Evolutionary conservation across 2,113 vertebrate species (phyloP), one percentile per base, ranked within the genome.

Genomic region (Chlamydotis undulata): DNA sequence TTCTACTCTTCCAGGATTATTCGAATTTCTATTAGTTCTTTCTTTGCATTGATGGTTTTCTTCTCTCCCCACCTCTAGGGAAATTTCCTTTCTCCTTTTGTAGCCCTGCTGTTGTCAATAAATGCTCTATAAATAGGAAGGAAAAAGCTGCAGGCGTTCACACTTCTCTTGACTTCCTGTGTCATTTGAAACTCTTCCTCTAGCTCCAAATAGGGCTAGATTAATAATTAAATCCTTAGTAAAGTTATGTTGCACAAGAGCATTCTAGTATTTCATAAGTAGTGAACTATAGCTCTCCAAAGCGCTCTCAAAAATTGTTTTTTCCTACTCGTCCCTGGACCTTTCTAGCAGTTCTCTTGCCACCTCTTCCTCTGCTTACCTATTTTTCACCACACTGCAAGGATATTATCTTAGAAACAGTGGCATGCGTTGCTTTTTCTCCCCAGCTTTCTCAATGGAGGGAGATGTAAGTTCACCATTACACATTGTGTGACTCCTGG

Each of bases 221-320:
- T 96, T 76, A 94, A 95, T 94, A 73, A 93, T 85, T 60, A 92
- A 80, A 81, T 90, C 96, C 68, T 89, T 89, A 86, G 86, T 89
- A 79, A 60, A 59, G 49, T 85, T 85, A 79, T 1, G 4, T 35
- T 88, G 50, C 47, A 39, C 70, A 57, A 25, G 47, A 87, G 64
- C 64, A 47, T 88, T 77, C n/a, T 83, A 31, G 29, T 74, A 74
- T 47, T 92, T 73, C 26, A 2, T 55, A 67, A 83, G 21, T 14
- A 50, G 28, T 41, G 65, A 73, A 80, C 18, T 33, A 3, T 9
- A 81, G 29, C 16, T 75, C 43, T 63, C 53, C 9, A 28, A 82
- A 71, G 59, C 41, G 17, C 15, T 45, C 49, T 84, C 31, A 24
- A 31, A 60, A 89, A 1, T 19, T 21, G 29, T 50, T 26, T 23